Percentiles rank a stretch among this genome's conserved stretches.
Conservation (phyloP, 2,888 invertebrate species). For the Acleris laterana region DNA sequence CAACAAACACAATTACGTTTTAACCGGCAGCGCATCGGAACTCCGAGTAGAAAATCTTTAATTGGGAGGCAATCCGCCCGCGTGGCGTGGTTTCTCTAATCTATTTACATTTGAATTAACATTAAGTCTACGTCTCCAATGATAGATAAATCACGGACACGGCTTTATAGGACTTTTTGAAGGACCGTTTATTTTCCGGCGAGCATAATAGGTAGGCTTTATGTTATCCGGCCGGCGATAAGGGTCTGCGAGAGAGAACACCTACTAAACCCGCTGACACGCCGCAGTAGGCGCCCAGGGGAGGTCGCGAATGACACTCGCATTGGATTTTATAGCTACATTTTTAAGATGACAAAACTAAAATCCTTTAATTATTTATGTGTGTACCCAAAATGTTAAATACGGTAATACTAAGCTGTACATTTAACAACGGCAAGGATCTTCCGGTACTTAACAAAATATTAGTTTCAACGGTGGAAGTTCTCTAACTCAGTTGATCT, state of each 20-base stretch:
- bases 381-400: no score
- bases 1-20: conserved; percentile 58
- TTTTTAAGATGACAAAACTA: no score
- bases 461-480: no score
- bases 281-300: not conserved
- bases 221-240: conserved; percentile 31
- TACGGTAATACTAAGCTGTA: no score
- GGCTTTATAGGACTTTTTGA: conserved; percentile 30
- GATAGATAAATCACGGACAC: conserved; percentile 30
- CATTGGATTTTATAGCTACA: not conserved
- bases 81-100: conserved; percentile 36
- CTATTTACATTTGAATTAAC: conserved; percentile 23
- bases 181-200: conserved; percentile 37
- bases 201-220: conserved; percentile 35
- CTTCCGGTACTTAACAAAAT: no score
- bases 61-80: conserved; percentile 44
- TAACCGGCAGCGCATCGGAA: conserved; percentile 50
- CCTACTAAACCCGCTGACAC: conserved; percentile 25
- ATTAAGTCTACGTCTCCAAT: conserved; percentile 7
- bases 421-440: no score
- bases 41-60: conserved; percentile 45
- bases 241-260: conserved; percentile 19
- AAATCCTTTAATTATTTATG: no score
- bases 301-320: conserved; percentile 1
- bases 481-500: no score